phyloP scores from a whole-genome alignment of 2,113 vertebrate species.

The Noturus placidus region DNA sequence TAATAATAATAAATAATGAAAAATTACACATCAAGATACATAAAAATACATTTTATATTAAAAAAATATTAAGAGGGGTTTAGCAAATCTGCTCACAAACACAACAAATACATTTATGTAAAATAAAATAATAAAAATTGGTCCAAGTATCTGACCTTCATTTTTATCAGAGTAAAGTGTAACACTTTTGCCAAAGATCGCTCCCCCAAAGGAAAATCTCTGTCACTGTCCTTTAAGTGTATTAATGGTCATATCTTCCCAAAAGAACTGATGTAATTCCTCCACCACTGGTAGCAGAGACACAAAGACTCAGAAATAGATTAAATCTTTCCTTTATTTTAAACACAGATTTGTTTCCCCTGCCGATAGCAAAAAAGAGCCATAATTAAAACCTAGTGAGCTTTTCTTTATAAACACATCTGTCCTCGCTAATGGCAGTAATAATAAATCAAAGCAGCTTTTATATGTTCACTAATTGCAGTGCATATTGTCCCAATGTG shows the following conservation, averaged over 20 bases:
- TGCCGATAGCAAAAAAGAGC: not conserved
- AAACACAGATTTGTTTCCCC: not conserved
- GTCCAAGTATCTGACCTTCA: not conserved
- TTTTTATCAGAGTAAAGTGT: not conserved
- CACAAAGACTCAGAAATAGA: not conserved
- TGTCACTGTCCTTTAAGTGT: not conserved
- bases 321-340: not conserved
- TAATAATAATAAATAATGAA: no score
- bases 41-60: no score
- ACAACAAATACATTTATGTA: no score
- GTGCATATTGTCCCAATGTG: not conserved
- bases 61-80: no score
- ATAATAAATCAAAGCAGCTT: constrained; percentile 36
- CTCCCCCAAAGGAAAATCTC: not conserved
- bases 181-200: not conserved
- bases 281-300: not conserved
- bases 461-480: constrained; percentile 24
- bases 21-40: no score
- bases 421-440: constrained; percentile 7
- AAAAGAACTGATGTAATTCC: constrained; percentile 8
- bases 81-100: no score
- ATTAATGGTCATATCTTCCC: not conserved
- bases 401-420: constrained; percentile 9
- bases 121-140: not conserved
- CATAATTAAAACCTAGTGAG: constrained; percentile 40